These are phyloP conservation scores for Troides aeacus DNA, from an alignment of 2,888 invertebrate species.

Conservation along the genomic window DNA sequence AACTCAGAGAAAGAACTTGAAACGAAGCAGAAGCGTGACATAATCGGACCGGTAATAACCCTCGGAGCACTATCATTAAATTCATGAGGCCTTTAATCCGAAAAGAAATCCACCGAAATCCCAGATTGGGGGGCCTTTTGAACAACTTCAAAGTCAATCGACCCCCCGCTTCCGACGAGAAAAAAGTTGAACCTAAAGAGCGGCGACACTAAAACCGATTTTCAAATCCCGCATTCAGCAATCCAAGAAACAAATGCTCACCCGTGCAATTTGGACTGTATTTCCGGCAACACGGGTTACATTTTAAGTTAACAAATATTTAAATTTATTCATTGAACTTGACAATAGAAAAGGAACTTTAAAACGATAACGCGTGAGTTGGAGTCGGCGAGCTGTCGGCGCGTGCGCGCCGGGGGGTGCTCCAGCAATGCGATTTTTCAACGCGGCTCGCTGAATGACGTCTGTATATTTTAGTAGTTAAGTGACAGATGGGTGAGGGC, in stretches of 20 bases:
- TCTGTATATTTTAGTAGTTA: slow-evolving; percentile 79
- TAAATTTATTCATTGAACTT: slow-evolving; percentile 68
- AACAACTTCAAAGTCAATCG: slow-evolving; percentile 79
- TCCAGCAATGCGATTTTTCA: slow-evolving; percentile 71
- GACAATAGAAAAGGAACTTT: slow-evolving; percentile 55
- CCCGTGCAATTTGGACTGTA: slow-evolving; percentile 78
- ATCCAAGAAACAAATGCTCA: slow-evolving; percentile 72
- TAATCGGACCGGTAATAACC: slow-evolving; percentile 61
- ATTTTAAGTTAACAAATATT: slow-evolving; percentile 80
- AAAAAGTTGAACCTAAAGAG: slow-evolving; percentile 46
- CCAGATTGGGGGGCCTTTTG: slow-evolving; percentile 75
- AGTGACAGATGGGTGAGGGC: slow-evolving; percentile 78
- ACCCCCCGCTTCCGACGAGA: slow-evolving; percentile 49
- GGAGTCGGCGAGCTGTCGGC: slow-evolving; percentile 26
- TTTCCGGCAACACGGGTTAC: slow-evolving; percentile 79
- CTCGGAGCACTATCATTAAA: slow-evolving; percentile 75
- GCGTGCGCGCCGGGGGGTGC: slow-evolving; percentile 57
- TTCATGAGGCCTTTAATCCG: slow-evolving; percentile 77
- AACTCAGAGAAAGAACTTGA: slow-evolving; percentile 40
- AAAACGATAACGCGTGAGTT: slow-evolving; percentile 35
- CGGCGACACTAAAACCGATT: slow-evolving; percentile 45
- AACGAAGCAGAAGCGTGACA: slow-evolving; percentile 61
- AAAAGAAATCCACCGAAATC: slow-evolving; percentile 79
- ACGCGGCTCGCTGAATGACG: slow-evolving; percentile 69
- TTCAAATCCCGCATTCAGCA: slow-evolving; percentile 40